Conservation (phyloP, 2,888 invertebrate genomes). For the Hydrotaea diabolus region DNA sequence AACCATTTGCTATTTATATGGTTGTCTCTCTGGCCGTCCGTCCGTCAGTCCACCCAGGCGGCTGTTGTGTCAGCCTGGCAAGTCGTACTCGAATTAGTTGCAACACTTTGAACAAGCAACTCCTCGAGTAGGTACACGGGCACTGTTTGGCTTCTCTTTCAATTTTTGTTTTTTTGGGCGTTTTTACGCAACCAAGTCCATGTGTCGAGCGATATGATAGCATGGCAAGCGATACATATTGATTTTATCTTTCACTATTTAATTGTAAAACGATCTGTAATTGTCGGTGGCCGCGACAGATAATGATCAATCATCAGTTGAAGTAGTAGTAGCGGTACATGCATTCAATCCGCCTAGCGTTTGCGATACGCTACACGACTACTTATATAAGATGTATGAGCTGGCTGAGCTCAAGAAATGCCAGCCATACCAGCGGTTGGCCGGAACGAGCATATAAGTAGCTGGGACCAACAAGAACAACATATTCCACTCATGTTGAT, state of each 20-base stretch:
- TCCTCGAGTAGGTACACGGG: neutral
- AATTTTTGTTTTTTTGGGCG: slow-evolving; percentile 8
- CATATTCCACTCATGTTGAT: slow-evolving; percentile 9
- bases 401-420: neutral
- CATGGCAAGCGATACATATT: slow-evolving; percentile 35
- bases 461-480: slow-evolving; percentile 4
- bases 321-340: neutral
- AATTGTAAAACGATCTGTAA: slow-evolving; percentile 68
- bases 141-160: neutral
- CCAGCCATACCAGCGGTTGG: neutral
- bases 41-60: no score
- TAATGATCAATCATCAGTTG: slow-evolving; percentile 65
- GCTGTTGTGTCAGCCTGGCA: neutral
- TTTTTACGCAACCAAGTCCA: slow-evolving; percentile 6
- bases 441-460: slow-evolving; percentile 18
- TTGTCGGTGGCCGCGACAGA: slow-evolving; percentile 65
- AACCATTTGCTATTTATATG: slow-evolving; percentile 13
- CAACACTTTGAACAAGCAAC: neutral
- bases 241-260: slow-evolving; percentile 68
- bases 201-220: neutral
- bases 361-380: neutral
- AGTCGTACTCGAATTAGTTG: slow-evolving; percentile 8
- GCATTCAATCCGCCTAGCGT: neutral
- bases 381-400: no score
- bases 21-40: neutral